Percentiles rank a stretch among this genome's conserved stretches.
Evolutionary conservation across 2,888 invertebrate species (phyloP).

Genomic region (Apamea epomidion): DNA sequence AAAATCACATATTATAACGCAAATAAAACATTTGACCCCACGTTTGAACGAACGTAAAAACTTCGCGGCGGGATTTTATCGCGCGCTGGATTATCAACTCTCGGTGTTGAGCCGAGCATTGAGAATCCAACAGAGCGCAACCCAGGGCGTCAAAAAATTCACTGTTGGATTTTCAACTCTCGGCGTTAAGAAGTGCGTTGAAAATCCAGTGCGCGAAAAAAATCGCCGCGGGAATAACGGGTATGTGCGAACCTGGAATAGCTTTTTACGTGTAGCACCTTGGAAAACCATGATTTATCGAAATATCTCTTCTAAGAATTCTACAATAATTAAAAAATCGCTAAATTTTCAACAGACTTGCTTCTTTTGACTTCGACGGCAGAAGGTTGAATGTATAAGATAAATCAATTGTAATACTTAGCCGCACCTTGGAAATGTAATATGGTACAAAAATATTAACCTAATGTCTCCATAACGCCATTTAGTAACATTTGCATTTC

Average conservation of each 20-base stretch:
- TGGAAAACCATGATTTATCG: not conserved
- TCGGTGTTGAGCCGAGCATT: too few relatives aligned
- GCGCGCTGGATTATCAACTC: too few relatives aligned
- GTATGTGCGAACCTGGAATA: too few relatives aligned
- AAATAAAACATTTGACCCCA: not conserved
- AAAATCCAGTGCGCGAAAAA: too few relatives aligned
- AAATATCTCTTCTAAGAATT: not conserved
- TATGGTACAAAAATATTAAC: slow-evolving; percentile 48
- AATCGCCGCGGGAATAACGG: too few relatives aligned
- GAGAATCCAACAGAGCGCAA: too few relatives aligned
- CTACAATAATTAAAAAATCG: not conserved
- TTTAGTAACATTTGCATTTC: slow-evolving; percentile 44
- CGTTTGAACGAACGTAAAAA: too few relatives aligned
- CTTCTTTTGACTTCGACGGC: slow-evolving; percentile 33
- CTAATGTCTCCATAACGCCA: slow-evolving; percentile 29
- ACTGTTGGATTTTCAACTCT: too few relatives aligned
- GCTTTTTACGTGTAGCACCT: not conserved
- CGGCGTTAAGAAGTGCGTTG: too few relatives aligned
- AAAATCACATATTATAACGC: not conserved
- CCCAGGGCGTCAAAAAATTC: too few relatives aligned
- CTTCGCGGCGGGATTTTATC: too few relatives aligned
- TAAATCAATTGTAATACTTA: slow-evolving; percentile 43
- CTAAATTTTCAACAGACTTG: slow-evolving; percentile 26
- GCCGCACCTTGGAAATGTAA: slow-evolving; percentile 60
- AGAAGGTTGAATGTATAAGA: slow-evolving; percentile 31